These are phyloP conservation scores for Macrosoma leucophasiata DNA, from an alignment of 2,888 invertebrate species.

Conservation along the genomic window DNA sequence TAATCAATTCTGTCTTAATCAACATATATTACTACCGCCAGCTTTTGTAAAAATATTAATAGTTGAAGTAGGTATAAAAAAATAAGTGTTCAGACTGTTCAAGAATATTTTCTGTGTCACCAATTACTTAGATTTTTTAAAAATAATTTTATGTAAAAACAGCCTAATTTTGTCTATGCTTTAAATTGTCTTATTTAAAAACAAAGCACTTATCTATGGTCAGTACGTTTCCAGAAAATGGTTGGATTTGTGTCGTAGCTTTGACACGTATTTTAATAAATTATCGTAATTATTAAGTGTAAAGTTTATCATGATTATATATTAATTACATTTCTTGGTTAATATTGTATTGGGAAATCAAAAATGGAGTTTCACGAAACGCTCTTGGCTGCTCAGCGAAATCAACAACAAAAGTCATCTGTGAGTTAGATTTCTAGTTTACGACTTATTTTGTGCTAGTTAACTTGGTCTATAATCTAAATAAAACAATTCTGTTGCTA, in stretches of 20 bases:
- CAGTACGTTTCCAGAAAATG: conserved; percentile 74
- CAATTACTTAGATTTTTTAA: too few relatives aligned
- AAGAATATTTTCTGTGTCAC: too few relatives aligned
- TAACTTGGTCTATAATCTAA: not conserved
- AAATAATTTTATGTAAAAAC: too few relatives aligned
- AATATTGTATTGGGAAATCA: conserved; percentile 9
- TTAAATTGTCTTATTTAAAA: too few relatives aligned
- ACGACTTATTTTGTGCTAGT: conserved; percentile 11
- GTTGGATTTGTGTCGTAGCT: conserved; percentile 59
- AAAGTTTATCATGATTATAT: conserved; percentile 33
- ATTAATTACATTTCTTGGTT: conserved; percentile 22
- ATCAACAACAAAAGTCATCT: conserved; percentile 74
- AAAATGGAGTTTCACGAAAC: conserved; percentile 71
- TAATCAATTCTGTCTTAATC: too few relatives aligned
- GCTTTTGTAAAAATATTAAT: too few relatives aligned
- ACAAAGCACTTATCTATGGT: conserved; percentile 38
- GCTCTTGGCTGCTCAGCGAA: conserved; percentile 65
- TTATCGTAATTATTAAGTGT: conserved; percentile 54
- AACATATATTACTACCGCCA: too few relatives aligned
- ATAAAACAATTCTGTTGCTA: too few relatives aligned
- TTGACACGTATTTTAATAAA: conserved; percentile 68
- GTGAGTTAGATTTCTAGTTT: conserved; percentile 44
- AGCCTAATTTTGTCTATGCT: too few relatives aligned
- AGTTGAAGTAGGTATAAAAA: too few relatives aligned
- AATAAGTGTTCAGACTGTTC: too few relatives aligned